Evolutionary conservation across 2,113 vertebrate species (phyloP), one percentile per base, ranked within the genome.

Genomic region (Addax nasomaculatus): DNA sequence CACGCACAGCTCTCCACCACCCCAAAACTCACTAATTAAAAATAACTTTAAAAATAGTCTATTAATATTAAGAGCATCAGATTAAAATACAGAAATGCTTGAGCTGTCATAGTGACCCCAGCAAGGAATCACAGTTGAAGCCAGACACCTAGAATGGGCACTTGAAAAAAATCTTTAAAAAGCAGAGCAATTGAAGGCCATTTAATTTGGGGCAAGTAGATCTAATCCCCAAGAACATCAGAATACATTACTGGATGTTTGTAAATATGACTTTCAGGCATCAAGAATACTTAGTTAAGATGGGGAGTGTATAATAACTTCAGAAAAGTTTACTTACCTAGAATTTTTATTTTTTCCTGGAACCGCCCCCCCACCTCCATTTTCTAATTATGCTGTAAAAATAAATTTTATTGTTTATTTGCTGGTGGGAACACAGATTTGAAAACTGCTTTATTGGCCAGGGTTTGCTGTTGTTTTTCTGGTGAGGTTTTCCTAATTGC

Each of bases 401-500:
- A 96, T 27, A 84, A 92, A 95, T 94, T 85, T 91, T 90, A 55
- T 39, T 95, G 43, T 23, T 90, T 93, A 67, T 91, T 96, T 97
- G 79, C 93, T 95, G 79, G 47, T 96, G 25, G 93, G 95, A 97
- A 85, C 89, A 94, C 93, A 96, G 83, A 79, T 96, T 49, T 84
- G 64, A 36, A 92, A 96, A 80, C 57, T 86, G 47, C 58, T 91
- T 94, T 93, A 87, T 73, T 93, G 89, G 93, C 87, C 89, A 94
- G 86, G 17, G 70, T 95, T 90, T 91, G 85, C 55, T 90, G 23
- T 62, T 80, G 47, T 76, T 95, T 96, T 94, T 85, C 94, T 96
- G 45, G 81, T 80, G 84, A 92, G 84, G 39, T 93, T 96, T 94
- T 95, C 90, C 78, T 97, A 95, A 97, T 92, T 96, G 93, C 96